Base-by-base conservation (phyloP, 2,113 vertebrate genomes). In the Argyrosomus japonicus region DNA sequence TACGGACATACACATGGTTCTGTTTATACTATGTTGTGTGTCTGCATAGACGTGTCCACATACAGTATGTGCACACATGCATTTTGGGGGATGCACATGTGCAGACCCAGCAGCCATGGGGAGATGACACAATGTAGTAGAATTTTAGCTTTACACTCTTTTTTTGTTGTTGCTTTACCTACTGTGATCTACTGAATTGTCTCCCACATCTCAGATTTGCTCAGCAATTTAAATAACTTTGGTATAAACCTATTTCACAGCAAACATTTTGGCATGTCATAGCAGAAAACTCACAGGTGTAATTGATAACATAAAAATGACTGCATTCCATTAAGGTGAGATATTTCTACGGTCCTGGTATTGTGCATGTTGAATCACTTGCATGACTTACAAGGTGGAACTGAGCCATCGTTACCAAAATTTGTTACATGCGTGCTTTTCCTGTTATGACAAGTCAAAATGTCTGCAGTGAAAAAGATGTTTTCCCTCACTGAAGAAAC, bases 1-100 rank as follows among this genome's bases (percentile, higher is more conserved):
- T 57, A 76, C 23, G 10, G 27, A 76, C 77, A 69, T 79, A 75
- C 75, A 79, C 68, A 47, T 60, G 40, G 62, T 71, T 80, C 32
- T 69, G 62, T 84, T 84, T 82, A 84, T 56, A 57, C 72, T 51
- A 51, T 64, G 40, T 29, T 50, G 23, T 85, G 64, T 70, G 61
- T 78, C 71, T 84, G 73, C 17, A 25, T 68, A 77, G 51, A 25
- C 13, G 27, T 40, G 32, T 58, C 56, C 74, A 64, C 53, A 19
- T 5, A n/a, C n/a, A n/a, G n/a, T n/a, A 68, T 62, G 58, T 74
- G 57, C 61, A 64, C 40, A 63, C 21, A 48, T 54, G 48, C 68
- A 68, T 83, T 74, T 71, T 75, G 64, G 54, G 64, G 54, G 54
- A 65, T 72, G 17, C 58, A 58, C 25, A 74, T 80, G 80, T 23